Conservation (phyloP, 2,113 vertebrate genomes). For the Crotalus tigris region DNA sequence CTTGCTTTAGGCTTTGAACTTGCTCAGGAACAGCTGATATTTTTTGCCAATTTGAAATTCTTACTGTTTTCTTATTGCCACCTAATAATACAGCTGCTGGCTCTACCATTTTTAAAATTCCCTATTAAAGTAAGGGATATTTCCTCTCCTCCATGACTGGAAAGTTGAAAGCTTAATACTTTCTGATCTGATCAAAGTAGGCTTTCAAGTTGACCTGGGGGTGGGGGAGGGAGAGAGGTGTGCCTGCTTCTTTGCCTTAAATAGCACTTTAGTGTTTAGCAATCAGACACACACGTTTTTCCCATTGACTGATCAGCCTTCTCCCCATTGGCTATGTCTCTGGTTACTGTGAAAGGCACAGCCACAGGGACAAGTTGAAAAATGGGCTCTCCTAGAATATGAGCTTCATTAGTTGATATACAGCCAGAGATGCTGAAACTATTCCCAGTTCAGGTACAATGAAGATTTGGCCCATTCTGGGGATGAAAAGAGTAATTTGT, state of each 20-base stretch:
- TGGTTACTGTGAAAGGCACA: not conserved
- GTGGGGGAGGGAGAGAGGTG: not conserved
- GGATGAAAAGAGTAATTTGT: not conserved
- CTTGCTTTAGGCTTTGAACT: too few relatives aligned
- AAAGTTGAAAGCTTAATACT: not conserved
- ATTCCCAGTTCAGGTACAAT: not conserved
- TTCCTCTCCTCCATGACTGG: not conserved
- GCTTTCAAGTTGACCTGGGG: not conserved
- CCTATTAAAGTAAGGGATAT: not conserved
- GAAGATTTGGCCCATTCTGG: not conserved
- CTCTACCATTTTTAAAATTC: not conserved
- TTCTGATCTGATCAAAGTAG: not conserved
- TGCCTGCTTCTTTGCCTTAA: not conserved
- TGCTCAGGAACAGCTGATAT: not conserved
- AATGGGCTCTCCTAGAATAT: not conserved
- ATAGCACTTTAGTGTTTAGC: not conserved
- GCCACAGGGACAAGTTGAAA: not conserved
- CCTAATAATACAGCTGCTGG: not conserved
- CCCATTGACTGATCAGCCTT: not conserved
- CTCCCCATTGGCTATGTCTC: not conserved
- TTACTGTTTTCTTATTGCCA: not conserved
- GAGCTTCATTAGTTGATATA: not conserved
- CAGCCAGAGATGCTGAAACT: not conserved
- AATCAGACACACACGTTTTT: not conserved
- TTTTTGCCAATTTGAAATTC: not conserved